Evolutionary conservation across 1,140 invertebrate species (phyloP), one percentile per base, ranked within the genome.

Genomic region (Ceratoteleas bidentatus): DNA sequence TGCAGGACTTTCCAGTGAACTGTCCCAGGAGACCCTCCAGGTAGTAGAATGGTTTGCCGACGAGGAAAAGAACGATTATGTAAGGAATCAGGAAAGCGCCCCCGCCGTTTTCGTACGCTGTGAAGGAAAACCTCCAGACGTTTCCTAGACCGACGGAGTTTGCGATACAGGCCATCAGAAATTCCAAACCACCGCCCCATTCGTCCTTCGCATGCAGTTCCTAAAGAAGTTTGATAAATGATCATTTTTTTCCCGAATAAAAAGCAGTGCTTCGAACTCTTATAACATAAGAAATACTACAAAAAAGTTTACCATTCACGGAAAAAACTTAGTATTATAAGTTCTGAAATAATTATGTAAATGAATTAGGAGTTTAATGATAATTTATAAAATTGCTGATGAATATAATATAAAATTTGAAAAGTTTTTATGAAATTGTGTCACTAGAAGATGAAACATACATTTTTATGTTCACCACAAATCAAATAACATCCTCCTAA

Each of bases 11-110:
- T 47, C 94, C 94, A 9, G 95, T 94, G 85, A 96, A 97, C 85
- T 97, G 96, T 8, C 96, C 96, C 0, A 97, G 85, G 2, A 94
- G 91, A 83, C 95, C 95, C 89, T 98, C 97, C 92, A 98, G 93
- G 84, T 97, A 97, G 88, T 98, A 98, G 81, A 98, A 93, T 0
- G 97, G 97, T 84, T 97, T 95, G 0, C 97, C 97, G 50, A 97
- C 94, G 38, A 98, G 88, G 1, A 98, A 86, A 56, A 98, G 92
- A 47, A 97, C 96, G 34, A 98, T 94, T 14, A 96, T 93, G 84
- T 97, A 97, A 0, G 96, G 96, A 52, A 97, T 95, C 0, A 97
- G 92, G 88, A 98, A 98, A 0, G 95, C 95, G 2, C 95, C 96
- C 45, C 96, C 96, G n/a, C 96, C 96, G 85, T 97, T 97, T 69